phyloP scores from a whole-genome alignment of 2,113 vertebrate species.

The Tetrax tetrax region DNA sequence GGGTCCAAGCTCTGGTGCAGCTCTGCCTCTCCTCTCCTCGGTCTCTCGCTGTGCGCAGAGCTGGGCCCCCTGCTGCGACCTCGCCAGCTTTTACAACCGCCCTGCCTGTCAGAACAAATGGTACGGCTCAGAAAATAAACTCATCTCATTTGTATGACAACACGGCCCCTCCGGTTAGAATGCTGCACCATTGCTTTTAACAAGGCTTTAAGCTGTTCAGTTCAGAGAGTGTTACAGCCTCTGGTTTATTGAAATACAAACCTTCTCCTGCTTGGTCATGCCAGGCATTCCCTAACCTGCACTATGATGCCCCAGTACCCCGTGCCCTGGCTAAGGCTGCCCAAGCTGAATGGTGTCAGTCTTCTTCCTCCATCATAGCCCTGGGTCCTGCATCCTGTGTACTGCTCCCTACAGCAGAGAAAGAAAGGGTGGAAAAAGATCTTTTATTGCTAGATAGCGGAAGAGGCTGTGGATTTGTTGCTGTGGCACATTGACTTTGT shows the following conservation, averaged over 20 bases:
- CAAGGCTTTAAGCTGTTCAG: constrained; percentile 74
- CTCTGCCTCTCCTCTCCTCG: constrained; percentile 68
- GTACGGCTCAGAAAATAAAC: constrained; percentile 91
- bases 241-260: constrained; percentile 50
- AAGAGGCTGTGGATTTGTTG: neutral
- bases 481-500: neutral
- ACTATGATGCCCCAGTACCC: neutral
- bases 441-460: neutral
- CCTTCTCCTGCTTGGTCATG: constrained; percentile 11
- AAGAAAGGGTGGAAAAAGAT: neutral
- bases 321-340: neutral
- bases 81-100: constrained; percentile 86
- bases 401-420: neutral
- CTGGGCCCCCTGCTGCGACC: constrained; percentile 85
- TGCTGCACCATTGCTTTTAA: constrained; percentile 83
- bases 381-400: neutral
- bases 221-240: constrained; percentile 44
- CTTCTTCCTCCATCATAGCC: neutral
- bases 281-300: neutral
- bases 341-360: neutral
- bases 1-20: constrained; percentile 83
- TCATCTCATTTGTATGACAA: constrained; percentile 96
- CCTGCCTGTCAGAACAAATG: constrained; percentile 94
- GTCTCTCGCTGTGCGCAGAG: constrained; percentile 81
- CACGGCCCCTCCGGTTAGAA: constrained; percentile 89